Evolutionary conservation across 2,888 invertebrate genomes (phyloP), one percentile per base, ranked within the genome.

Genomic region (Nomada flava): DNA sequence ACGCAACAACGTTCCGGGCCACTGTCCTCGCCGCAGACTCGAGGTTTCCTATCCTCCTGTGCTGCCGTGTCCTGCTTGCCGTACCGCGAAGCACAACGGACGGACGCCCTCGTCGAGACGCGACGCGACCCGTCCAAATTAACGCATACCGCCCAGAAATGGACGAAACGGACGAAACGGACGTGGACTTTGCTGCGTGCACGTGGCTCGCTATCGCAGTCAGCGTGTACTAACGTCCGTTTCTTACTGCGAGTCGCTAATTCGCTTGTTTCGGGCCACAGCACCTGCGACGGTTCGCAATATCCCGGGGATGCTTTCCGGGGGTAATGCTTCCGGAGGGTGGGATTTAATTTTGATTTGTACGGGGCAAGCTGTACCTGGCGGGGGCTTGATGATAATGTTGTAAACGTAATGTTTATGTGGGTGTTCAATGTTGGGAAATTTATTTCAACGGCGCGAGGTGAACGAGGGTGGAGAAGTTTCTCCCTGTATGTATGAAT

Each of bases 1-100:
- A 89, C 72, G 86, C 74, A 82, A 84, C 86, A 88, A 70, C 85
- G 86, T 86, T 85, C 83, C 83, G 81, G 84, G 74, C 85, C 83
- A 79, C 68, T 65, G 72, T 81, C 65, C 74, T 62, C 36, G 76
- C 88, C 81, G 79, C 83, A 83, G 84, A 84, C 86, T 79, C 82
- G 76, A 77, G 83, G 79, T 82, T 86, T 82, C 87, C 79, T 74
- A 78, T 81, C 80, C 85, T 85, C 86, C 86, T 62, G 62, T 59
- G 53, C 23, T 71, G 15, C 68, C 67, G 60, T 69, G 23, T 53
- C 67, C 76, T 20, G 52, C 65, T 74, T 67, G 50, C 74, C 74
- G 36, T 67, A 74, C 57, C 65, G 42, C 47, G 77, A 44, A 77
- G 76, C 80, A 65, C 80, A 76, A 59, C 74, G 76, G 23, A 42